Base-by-base conservation (phyloP, 2,113 vertebrate genomes). In the Anarhynchus alexandrinus region DNA sequence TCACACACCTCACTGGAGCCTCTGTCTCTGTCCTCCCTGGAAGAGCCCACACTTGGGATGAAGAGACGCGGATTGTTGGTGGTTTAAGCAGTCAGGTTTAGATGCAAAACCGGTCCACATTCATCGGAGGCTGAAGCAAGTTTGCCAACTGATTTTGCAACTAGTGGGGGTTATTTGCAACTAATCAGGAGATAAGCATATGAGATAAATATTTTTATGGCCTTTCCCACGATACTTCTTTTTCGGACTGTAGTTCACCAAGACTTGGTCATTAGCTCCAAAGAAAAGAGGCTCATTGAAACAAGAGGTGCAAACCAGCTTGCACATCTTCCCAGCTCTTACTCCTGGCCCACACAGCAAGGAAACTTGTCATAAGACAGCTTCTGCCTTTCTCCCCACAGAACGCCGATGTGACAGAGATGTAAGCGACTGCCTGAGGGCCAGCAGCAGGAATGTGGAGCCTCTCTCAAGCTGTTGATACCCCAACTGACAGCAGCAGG, bases 81-180 rank as follows among this genome's bases (percentile, higher is more conserved):
- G 49, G 43, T 34, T 92, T 55, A 82, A 74, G 36, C 17, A 49
- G 27, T 23, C 36, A 57, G 10, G 23, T 47, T 74, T 66, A 64
- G 55, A 32, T 51, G 23, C 34, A 49, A 95, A n/a, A 15, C 34
- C 0, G 0, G 42, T 25, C 36, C 61, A 8, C 0, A 0, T 54
- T 70, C 42, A 58, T 5, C 1, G 1, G 6, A 58, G 16, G 59
- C 58, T 70, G 69, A 84, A 84, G 55, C 36, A 74, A 19, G 65
- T 66, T n/a, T 77, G 26, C 17, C 21, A 47, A 61, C 11, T 34
- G 55, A 23, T 55, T 89, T 12, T 78, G 34, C 69, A 32, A 32
- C 38, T 38, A 32, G 22, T 27, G 10, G 27, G 29, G 5, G 5
- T 38, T 65, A 84, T 65, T 73, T 80, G 83, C 71, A 77, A 47